phyloP scores from a whole-genome alignment of 2,888 invertebrate genomes.

The Polydrusus cervinus region DNA sequence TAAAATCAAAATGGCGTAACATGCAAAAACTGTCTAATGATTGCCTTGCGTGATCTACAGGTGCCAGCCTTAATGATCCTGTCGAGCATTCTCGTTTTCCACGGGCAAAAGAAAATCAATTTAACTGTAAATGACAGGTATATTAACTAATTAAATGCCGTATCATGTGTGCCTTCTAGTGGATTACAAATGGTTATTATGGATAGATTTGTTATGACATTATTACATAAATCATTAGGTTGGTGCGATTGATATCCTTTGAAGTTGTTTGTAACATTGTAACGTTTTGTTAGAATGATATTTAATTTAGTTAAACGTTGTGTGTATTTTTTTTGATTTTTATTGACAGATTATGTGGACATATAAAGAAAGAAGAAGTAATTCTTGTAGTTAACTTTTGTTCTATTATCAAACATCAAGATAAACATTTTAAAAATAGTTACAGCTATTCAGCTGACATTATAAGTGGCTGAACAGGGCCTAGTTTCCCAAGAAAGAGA shows the following conservation, averaged over 20 bases:
- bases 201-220: slow-evolving; percentile 22
- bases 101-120: slow-evolving; percentile 38
- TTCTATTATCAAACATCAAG: too few relatives aligned
- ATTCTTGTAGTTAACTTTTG: too few relatives aligned
- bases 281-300: not conserved
- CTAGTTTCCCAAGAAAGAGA: too few relatives aligned
- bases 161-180: slow-evolving; percentile 12
- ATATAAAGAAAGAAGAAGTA: too few relatives aligned
- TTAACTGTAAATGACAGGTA: slow-evolving; percentile 33
- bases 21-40: slow-evolving; percentile 59
- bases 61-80: slow-evolving; percentile 65
- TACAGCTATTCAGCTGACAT: too few relatives aligned
- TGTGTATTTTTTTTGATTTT: too few relatives aligned
- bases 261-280: not conserved
- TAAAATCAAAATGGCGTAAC: not conserved
- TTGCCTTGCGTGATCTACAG: slow-evolving; percentile 67
- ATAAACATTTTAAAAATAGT: too few relatives aligned
- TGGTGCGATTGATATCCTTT: not conserved
- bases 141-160: slow-evolving; percentile 37
- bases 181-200: slow-evolving; percentile 24
- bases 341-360: too few relatives aligned
- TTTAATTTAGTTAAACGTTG: too few relatives aligned
- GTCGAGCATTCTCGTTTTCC: slow-evolving; percentile 54
- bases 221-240: slow-evolving; percentile 13
- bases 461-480: too few relatives aligned